Evolutionary conservation across 2,113 vertebrate genomes (phyloP).

Genomic region (Erinaceus europaeus): DNA sequence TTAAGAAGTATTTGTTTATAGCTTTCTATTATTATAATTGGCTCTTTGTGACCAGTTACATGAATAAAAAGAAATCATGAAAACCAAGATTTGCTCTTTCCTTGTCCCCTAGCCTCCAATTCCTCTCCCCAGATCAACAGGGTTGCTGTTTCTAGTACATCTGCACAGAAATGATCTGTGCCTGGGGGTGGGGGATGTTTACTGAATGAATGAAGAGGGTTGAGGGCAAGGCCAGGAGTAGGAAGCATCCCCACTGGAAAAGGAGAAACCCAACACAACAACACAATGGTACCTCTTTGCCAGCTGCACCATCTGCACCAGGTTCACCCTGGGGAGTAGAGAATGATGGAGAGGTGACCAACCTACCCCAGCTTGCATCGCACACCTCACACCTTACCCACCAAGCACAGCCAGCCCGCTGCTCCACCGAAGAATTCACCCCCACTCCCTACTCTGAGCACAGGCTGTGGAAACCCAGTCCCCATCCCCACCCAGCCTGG

Average conservation of each 20-base stretch:
- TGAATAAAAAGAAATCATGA: background rate
- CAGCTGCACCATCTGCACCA: conserved; percentile 86
- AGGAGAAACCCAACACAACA: too few relatives aligned
- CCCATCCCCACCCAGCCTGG: background rate
- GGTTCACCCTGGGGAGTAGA: conserved; percentile 88
- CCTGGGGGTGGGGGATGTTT: too few relatives aligned
- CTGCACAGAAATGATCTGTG: background rate
- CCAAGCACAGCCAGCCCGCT: background rate
- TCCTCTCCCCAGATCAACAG: background rate
- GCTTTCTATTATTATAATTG: background rate
- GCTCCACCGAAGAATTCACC: background rate
- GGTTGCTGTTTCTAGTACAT: background rate
- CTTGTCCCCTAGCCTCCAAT: background rate
- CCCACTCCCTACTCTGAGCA: background rate
- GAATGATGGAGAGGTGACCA: background rate
- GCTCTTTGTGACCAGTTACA: background rate
- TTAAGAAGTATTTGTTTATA: background rate
- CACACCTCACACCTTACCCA: background rate
- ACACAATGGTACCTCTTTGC: conserved; percentile 92
- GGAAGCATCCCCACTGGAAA: background rate
- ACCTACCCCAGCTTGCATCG: background rate
- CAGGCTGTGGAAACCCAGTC: background rate
- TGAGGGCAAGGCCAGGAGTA: background rate
- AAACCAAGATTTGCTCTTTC: background rate
- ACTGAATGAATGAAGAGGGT: background rate